Base-by-base conservation (phyloP, 2,113 vertebrate genomes). In the Globicephala melas region DNA sequence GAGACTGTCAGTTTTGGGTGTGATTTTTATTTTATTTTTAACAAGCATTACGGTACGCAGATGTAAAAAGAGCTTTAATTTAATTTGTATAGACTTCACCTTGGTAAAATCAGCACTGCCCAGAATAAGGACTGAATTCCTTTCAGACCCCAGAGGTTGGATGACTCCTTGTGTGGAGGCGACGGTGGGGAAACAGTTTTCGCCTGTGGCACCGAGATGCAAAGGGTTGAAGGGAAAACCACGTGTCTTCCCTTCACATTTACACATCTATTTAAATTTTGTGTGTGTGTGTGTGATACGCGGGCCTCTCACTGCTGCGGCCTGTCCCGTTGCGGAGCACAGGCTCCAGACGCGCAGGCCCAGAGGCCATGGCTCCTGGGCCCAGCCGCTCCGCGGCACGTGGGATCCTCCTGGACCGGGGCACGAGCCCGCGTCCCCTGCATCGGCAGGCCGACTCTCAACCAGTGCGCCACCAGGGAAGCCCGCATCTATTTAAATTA, bases 11-110 rank as follows among this genome's bases (percentile, higher is more conserved):
- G 6, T 90, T 94, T 97, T 13, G 13, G 89, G 60, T 60, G 0
- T 62, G 53, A 73, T 96, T 98, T 97, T 92, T n/a, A 70, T 97
- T 96, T 96, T 98, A 95, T 98, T 89, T 73, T 93, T 97, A 93
- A 53, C 13, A 25, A 71, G 25, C 36, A 71, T 70, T 92, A 97
- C 95, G 96, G 58, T 26, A 36, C 21, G 3, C 65, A 89, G 9
- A 73, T 95, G 17, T n/a, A 20, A 95, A 74, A 82, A 79, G 36
- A 87, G 38, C n/a, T 83, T 28, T 50, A 60, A 68, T 63, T 96
- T 97, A 71, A 97, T 97, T 96, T 81, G 71, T 95, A 38, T 90
- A 85, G 88, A 89, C 31, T 14, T 97, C 31, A 28, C 92, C 15
- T 73, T 91, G 71, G 96, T n/a, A 71, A 97, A 97, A 97, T 20